These are phyloP conservation scores for Mus minutoides DNA, from an alignment of 2,797 vertebrate genomes.

Conservation along the genomic window DNA sequence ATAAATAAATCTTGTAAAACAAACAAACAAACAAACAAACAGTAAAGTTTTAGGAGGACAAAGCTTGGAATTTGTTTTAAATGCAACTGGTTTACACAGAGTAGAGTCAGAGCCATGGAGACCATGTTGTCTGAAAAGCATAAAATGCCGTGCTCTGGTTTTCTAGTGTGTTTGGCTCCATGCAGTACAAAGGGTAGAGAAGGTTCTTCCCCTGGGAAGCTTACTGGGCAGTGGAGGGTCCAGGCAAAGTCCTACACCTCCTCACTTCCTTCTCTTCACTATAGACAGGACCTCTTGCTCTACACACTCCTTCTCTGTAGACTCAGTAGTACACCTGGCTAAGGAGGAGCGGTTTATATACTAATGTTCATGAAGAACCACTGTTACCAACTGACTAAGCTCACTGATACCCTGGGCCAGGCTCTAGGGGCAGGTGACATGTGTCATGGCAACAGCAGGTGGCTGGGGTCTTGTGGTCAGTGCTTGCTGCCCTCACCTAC, in stretches of 20 bases:
- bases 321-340: neutral
- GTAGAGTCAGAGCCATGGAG: neutral
- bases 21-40: no score
- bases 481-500: neutral
- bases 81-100: neutral
- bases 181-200: neutral
- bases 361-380: neutral
- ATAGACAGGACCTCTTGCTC: neutral
- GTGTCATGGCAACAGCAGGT: rapidly evolving
- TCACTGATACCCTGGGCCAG: neutral
- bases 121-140: rapidly evolving
- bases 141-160: neutral
- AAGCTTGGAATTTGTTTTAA: neutral
- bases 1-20: no score
- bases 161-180: rapidly evolving
- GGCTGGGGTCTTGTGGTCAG: neutral
- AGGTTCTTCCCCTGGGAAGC: neutral
- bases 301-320: neutral
- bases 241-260: neutral
- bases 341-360: neutral
- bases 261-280: neutral
- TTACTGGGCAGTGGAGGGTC: neutral
- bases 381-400: neutral
- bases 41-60: neutral
- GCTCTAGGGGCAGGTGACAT: neutral